Conservation (phyloP, 2,113 vertebrate species). For the Rhynchopsitta pachyrhyncha region DNA sequence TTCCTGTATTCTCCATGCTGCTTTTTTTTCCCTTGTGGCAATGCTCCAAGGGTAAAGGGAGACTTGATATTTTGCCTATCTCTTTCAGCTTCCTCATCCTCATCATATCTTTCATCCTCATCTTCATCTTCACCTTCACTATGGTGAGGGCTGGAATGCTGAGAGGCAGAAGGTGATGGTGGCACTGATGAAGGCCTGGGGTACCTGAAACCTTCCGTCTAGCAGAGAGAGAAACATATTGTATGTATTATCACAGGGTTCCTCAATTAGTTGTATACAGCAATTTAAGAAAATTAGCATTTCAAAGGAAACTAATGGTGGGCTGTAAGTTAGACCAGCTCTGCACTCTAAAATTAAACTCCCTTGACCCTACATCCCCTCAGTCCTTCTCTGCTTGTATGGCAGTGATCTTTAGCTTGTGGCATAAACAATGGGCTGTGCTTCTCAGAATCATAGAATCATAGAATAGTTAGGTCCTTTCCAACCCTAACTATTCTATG, state of each 20-base stretch:
- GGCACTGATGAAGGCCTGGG: constrained; percentile 91
- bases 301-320: background rate
- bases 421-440: background rate
- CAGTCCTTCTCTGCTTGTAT: background rate
- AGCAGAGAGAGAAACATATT: constrained; percentile 7
- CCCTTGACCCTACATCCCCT: background rate
- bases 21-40: constrained; percentile 80
- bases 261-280: background rate
- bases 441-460: background rate
- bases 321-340: background rate
- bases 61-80: constrained; percentile 91
- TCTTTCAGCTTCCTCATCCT: constrained; percentile 91
- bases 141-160: constrained; percentile 89
- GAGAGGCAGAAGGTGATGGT: constrained; percentile 89
- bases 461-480: too few species aligned
- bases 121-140: constrained; percentile 82
- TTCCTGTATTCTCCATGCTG: constrained; percentile 83
- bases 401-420: background rate
- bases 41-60: constrained; percentile 74
- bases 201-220: constrained; percentile 91
- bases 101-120: constrained; percentile 85
- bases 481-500: too few species aligned
- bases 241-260: background rate
- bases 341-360: background rate
- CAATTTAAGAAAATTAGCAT: background rate